phyloP scores from a whole-genome alignment of 23 tunicate species.

The Oikopleura vanhoeffeni region DNA sequence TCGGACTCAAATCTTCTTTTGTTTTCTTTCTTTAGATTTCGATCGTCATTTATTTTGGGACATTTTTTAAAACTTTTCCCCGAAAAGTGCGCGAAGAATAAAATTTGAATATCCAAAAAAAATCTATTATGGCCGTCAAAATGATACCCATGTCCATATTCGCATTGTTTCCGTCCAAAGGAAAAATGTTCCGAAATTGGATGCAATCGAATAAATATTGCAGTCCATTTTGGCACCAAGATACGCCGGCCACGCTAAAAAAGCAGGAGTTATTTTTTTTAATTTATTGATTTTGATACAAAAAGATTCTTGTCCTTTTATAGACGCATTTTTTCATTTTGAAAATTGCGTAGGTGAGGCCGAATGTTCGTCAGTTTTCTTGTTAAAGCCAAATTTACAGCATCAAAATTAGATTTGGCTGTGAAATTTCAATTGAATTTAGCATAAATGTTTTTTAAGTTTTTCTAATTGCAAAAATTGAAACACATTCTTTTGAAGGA shows the following conservation, averaged over 20 bases:
- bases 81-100: neutral
- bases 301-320: no score
- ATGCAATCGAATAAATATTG: slow-evolving; percentile 1
- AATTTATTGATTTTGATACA: no score
- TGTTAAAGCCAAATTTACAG: no score
- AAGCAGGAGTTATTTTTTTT: neutral
- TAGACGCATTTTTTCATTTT: no score
- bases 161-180: neutral
- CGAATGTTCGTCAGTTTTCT: no score
- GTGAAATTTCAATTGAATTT: no score
- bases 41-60: no score
- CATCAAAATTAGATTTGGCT: no score
- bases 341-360: no score
- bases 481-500: no score
- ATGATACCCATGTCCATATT: slow-evolving; percentile 1
- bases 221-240: neutral
- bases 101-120: neutral
- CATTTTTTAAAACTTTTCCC: neutral
- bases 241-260: neutral
- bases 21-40: neutral
- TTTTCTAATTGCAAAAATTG: no score
- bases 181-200: neutral
- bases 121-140: neutral
- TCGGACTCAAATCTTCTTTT: neutral
- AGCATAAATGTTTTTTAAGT: no score